A percentile compares a stretch with the other conserved stretches of the same genome.
phyloP scores from a whole-genome alignment of 2,888 invertebrate genomes.

The Arge pagana region DNA sequence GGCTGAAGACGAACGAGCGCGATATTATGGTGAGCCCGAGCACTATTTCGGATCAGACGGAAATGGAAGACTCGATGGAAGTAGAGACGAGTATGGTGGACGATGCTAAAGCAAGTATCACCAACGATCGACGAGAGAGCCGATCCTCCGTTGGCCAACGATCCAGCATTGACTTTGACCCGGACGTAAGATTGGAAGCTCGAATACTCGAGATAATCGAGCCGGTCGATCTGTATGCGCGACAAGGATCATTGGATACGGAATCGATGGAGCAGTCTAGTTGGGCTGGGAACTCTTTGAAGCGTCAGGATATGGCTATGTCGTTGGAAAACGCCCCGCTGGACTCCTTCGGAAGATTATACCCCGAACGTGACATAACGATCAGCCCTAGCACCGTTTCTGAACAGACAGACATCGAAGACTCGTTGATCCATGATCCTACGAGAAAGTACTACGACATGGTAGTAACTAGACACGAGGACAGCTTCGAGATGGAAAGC shows the following conservation, averaged over 20 bases:
- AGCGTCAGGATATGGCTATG: slow-evolving; percentile 34
- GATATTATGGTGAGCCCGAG: slow-evolving; percentile 52
- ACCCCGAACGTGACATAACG: slow-evolving; percentile 44
- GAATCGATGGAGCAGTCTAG: not conserved
- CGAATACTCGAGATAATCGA: slow-evolving; percentile 48
- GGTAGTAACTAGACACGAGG: slow-evolving; percentile 32
- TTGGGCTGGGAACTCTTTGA: slow-evolving; percentile 26
- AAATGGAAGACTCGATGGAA: slow-evolving; percentile 45
- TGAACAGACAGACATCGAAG: slow-evolving; percentile 40
- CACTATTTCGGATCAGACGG: slow-evolving; percentile 51
- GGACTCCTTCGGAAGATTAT: slow-evolving; percentile 46
- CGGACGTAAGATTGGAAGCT: slow-evolving; percentile 42
- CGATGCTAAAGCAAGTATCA: not conserved
- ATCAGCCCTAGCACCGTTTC: slow-evolving; percentile 46
- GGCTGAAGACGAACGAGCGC: slow-evolving; percentile 41
- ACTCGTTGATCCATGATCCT: slow-evolving; percentile 40
- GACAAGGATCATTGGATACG: slow-evolving; percentile 27
- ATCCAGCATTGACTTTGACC: slow-evolving; percentile 25
- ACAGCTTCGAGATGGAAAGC: slow-evolving; percentile 49
- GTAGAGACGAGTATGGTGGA: slow-evolving; percentile 33
- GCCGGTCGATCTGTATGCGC: slow-evolving; percentile 34
- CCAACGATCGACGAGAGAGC: slow-evolving; percentile 25
- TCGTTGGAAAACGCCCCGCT: slow-evolving; percentile 45
- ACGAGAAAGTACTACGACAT: slow-evolving; percentile 24
- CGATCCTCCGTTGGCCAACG: slow-evolving; percentile 27